Evolutionary conservation across 2,888 invertebrate genomes (phyloP).

Genomic region (Buathra laborator): DNA sequence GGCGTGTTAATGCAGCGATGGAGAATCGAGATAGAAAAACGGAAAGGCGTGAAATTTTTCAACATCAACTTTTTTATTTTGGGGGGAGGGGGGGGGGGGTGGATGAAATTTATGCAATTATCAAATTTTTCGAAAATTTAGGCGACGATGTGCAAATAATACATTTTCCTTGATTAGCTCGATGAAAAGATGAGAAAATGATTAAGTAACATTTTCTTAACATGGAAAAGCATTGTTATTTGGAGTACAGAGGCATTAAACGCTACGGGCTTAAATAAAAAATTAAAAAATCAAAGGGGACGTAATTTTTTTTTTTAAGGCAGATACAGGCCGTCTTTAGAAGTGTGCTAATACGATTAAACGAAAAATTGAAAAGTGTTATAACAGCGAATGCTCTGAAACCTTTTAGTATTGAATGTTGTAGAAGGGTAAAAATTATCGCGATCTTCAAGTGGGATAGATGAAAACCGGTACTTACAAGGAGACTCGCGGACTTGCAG

Average conservation of each 20-base stretch:
- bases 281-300: no score
- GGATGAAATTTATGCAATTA: neutral
- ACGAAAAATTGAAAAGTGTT: slow-evolving; percentile 28
- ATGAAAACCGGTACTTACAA: slow-evolving; percentile 4
- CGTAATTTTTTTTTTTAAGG: neutral
- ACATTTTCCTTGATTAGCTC: neutral
- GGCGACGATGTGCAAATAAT: neutral
- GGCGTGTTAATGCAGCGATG: slow-evolving; percentile 55
- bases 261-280: neutral
- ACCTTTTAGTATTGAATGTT: neutral
- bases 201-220: no score
- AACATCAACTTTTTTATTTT: neutral
- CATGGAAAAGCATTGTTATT: no score
- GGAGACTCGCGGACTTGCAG: slow-evolving; percentile 8
- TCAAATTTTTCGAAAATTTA: neutral
- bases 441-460: slow-evolving; percentile 7
- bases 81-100: neutral
- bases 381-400: slow-evolving; percentile 5
- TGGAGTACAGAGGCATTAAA: no score
- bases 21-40: slow-evolving; percentile 15
- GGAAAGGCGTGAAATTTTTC: slow-evolving; percentile 19
- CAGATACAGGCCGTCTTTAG: neutral
- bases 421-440: neutral
- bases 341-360: neutral
- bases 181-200: neutral